Evolutionary conservation across 2,797 vertebrate genomes (phyloP).

Genomic region (Cygnus olor): DNA sequence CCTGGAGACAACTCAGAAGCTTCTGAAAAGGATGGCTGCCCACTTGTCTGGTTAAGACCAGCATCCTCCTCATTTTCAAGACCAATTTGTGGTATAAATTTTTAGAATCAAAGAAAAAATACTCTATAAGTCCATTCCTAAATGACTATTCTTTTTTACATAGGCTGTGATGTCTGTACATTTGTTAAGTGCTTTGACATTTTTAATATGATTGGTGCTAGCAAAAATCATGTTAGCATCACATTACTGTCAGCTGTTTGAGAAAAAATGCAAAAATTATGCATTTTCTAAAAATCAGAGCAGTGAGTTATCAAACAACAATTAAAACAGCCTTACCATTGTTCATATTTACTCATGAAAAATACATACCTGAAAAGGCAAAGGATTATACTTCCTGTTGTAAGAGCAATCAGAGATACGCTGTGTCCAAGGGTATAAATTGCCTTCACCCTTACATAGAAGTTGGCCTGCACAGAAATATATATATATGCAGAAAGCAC

Average conservation of each 20-base stretch:
- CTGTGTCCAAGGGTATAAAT: slow-evolving; percentile 92
- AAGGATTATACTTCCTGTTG: slow-evolving; percentile 89
- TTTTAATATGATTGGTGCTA: background rate
- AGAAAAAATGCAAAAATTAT: background rate
- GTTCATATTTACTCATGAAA: background rate
- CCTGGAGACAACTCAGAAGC: background rate
- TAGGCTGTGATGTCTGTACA: background rate
- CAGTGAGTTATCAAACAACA: background rate
- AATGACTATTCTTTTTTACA: background rate
- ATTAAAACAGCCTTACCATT: background rate
- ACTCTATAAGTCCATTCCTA: background rate
- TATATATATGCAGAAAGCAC: background rate
- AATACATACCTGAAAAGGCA: slow-evolving; percentile 88
- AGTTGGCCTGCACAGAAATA: slow-evolving; percentile 79
- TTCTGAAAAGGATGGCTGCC: background rate
- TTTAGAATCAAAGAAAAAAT: background rate
- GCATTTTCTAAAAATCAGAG: background rate
- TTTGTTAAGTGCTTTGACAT: background rate
- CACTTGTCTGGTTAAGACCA: background rate
- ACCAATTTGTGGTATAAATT: background rate
- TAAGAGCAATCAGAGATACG: slow-evolving; percentile 88
- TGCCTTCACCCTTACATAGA: slow-evolving; percentile 87
- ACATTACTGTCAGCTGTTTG: background rate
- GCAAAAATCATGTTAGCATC: background rate
- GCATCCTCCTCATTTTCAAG: background rate